phyloP scores from a whole-genome alignment of 2,113 vertebrate genomes.

The Engraulis encrasicolus region DNA sequence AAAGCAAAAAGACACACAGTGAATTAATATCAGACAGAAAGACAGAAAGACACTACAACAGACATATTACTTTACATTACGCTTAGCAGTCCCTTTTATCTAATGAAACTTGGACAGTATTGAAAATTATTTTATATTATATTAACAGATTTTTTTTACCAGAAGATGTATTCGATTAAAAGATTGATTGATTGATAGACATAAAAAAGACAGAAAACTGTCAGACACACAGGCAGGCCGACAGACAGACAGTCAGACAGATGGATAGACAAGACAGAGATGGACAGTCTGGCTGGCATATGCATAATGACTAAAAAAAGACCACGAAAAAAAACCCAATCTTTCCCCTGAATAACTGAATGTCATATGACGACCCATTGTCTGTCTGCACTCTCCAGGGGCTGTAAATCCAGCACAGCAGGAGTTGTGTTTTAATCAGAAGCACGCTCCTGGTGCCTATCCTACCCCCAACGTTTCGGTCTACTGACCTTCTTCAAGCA shows the following conservation, averaged over 20 bases:
- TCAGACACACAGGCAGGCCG: not conserved
- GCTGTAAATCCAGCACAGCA: not conserved
- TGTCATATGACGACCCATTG: not conserved
- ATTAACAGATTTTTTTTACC: too few relatives aligned
- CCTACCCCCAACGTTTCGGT: too few relatives aligned
- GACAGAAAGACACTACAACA: not conserved
- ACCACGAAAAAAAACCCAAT: not conserved
- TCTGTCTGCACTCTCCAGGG: not conserved
- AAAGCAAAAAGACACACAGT: not conserved
- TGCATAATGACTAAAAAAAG: not conserved
- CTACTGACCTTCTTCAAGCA: too few relatives aligned
- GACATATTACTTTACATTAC: too few relatives aligned
- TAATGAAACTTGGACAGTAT: too few relatives aligned
- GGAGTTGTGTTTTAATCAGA: not conserved
- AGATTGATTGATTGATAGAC: too few relatives aligned
- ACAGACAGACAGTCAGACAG: not conserved
- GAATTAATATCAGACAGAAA: not conserved
- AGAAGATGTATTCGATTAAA: too few relatives aligned
- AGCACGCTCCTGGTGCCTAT: not conserved
- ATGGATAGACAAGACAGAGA: not conserved
- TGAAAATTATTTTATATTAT: too few relatives aligned
- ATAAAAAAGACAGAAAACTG: too few relatives aligned
- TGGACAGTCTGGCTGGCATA: not conserved
- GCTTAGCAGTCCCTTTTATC: too few relatives aligned
- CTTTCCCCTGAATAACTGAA: not conserved